phyloP scores from a whole-genome alignment of 1,140 invertebrate genomes.

The Zaprionus lachaisei region DNA sequence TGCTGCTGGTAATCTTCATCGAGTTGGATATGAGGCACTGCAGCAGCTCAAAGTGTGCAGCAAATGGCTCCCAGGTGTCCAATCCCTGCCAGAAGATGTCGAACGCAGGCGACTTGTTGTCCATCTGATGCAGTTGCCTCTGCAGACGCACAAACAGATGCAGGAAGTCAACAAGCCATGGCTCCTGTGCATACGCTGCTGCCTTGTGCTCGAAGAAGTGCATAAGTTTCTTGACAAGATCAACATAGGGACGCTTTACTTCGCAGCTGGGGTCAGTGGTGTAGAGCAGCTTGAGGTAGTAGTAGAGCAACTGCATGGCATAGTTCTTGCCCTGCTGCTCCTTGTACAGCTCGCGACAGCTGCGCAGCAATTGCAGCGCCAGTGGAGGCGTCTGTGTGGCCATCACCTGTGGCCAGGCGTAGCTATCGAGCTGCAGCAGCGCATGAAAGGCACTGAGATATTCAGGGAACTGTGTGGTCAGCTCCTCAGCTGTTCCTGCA shows the following conservation, averaged over 20 bases:
- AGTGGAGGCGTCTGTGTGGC: neutral
- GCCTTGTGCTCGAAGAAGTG: constrained; percentile 48
- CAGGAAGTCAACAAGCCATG: constrained; percentile 56
- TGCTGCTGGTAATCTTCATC: constrained; percentile 25
- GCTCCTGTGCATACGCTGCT: constrained; percentile 30
- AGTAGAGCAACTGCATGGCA: constrained; percentile 58
- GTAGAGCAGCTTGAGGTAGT: constrained; percentile 57
- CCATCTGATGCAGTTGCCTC: constrained; percentile 46
- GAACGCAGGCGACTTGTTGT: constrained; percentile 26
- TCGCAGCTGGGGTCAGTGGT: neutral
- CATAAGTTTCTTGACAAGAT: constrained; percentile 49
- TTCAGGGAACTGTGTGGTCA: constrained; percentile 44
- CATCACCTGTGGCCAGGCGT: constrained; percentile 1
- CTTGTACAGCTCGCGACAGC: constrained; percentile 48
- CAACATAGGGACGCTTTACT: constrained; percentile 41
- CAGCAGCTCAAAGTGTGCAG: constrained; percentile 54
- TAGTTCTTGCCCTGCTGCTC: constrained; percentile 2
- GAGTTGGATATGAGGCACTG: constrained; percentile 18
- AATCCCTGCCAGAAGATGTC: constrained; percentile 57
- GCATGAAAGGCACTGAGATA: constrained; percentile 39
- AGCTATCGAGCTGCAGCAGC: constrained; percentile 44
- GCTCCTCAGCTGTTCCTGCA: neutral
- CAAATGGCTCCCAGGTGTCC: constrained; percentile 26
- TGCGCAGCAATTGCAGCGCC: constrained; percentile 51
- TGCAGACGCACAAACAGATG: constrained; percentile 49